Conservation (phyloP, 2,113 vertebrate genomes). For the Zapornia atra region DNA sequence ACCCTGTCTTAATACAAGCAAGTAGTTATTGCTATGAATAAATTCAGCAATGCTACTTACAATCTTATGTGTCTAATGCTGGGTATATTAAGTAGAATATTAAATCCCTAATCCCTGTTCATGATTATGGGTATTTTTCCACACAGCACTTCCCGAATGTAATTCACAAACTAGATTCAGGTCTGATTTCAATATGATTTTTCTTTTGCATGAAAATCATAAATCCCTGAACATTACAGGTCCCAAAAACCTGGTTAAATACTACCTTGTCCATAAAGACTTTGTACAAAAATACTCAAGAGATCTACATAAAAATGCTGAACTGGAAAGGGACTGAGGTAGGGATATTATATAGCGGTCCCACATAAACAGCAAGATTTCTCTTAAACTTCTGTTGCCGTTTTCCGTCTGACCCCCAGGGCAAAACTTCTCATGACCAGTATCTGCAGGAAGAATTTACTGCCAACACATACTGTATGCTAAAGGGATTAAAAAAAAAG, state of each 20-base stretch:
- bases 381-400: background rate
- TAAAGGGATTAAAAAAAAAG: background rate
- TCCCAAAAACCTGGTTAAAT: background rate
- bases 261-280: background rate
- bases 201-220: background rate
- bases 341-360: background rate
- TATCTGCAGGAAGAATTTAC: slow-evolving; percentile 8
- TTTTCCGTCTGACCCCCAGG: background rate
- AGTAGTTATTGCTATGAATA: background rate
- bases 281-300: background rate
- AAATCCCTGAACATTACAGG: background rate
- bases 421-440: background rate
- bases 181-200: background rate
- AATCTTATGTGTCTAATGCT: background rate
- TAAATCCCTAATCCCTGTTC: background rate
- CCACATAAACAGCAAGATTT: background rate
- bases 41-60: background rate
- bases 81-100: background rate
- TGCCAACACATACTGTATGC: background rate
- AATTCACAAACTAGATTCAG: background rate
- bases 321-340: background rate
- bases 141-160: background rate
- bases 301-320: background rate
- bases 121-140: background rate
- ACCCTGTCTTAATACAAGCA: background rate